Evolutionary conservation across 2,797 vertebrate genomes (phyloP).

Genomic region (Myoxocephalus aenaeus): DNA sequence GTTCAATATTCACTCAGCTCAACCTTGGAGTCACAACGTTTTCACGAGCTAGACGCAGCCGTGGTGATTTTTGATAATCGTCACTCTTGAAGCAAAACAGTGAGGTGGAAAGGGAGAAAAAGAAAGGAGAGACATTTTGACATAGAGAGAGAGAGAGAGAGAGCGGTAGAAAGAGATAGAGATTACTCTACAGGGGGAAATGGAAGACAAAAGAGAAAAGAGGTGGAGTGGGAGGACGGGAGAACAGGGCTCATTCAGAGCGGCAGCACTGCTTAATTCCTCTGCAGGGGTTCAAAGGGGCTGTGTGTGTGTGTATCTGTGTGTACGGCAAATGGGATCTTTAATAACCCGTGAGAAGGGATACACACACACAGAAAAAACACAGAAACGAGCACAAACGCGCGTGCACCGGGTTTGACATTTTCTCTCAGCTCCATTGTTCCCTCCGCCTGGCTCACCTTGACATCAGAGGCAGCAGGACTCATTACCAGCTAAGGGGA

Average conservation of each 20-base stretch:
- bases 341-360: conserved; percentile 77
- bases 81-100: conserved; percentile 61
- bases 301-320: conserved; percentile 54
- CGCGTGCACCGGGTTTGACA: conserved; percentile 70
- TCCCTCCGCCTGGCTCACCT: conserved; percentile 82
- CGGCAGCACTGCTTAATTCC: conserved; percentile 78
- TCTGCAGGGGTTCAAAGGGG: conserved; percentile 81
- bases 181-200: conserved; percentile 74
- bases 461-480: conserved; percentile 84
- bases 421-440: conserved; percentile 83
- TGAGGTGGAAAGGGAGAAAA: conserved; percentile 47
- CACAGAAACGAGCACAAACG: conserved; percentile 11
- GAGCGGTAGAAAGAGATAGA: conserved; percentile 39
- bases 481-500: conserved; percentile 83
- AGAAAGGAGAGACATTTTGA: conserved; percentile 5
- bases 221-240: conserved; percentile 77
- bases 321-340: conserved; percentile 60
- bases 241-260: conserved; percentile 74
- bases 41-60: conserved; percentile 44
- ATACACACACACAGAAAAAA: conserved; percentile 36
- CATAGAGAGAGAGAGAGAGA: conserved; percentile 42
- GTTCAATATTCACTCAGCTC: conserved; percentile 64
- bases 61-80: conserved; percentile 71
- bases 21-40: conserved; percentile 45
- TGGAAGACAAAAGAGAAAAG: conserved; percentile 77